Percentiles rank a stretch among this genome's conserved stretches.
Conservation (phyloP, 2,888 invertebrate genomes). For the Oscheius sp. region DNA sequence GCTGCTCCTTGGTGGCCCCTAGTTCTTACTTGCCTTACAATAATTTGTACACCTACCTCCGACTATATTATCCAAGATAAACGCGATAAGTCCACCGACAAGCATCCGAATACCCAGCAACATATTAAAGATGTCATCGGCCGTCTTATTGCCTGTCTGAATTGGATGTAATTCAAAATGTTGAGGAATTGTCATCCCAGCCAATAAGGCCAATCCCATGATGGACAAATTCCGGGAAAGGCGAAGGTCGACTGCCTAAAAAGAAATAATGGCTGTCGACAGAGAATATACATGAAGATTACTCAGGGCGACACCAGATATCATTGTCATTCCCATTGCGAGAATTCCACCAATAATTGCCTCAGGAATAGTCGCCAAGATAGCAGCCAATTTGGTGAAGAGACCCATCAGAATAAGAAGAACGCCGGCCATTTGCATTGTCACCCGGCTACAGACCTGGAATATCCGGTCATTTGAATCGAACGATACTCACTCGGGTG, state of each 20-base stretch:
- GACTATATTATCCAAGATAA: constrained; percentile 74
- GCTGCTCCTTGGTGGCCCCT: constrained; percentile 59
- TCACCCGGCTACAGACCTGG: constrained; percentile 61
- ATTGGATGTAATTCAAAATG: constrained; percentile 54
- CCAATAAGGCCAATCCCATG: constrained; percentile 59
- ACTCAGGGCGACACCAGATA: constrained; percentile 58
- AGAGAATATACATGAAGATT: constrained; percentile 52
- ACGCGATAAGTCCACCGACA: constrained; percentile 74
- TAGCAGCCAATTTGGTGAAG: constrained; percentile 63
- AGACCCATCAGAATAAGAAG: constrained; percentile 60
- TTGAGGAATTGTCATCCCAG: constrained; percentile 56
- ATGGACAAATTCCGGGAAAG: constrained; percentile 59
- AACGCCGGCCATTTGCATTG: constrained; percentile 65
- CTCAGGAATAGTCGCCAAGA: constrained; percentile 65
- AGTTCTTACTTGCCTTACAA: not conserved
- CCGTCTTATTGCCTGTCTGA: constrained; percentile 43
- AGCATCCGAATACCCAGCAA: constrained; percentile 67
- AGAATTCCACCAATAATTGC: constrained; percentile 65
- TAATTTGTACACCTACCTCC: constrained; percentile 29
- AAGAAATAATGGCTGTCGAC: not conserved
- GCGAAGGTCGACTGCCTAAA: constrained; percentile 51
- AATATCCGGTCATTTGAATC: not conserved
- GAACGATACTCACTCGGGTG: constrained; percentile 42
- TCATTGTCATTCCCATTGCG: constrained; percentile 65
- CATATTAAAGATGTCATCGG: constrained; percentile 58